These are phyloP conservation scores for Maniola hyperantus DNA, from an alignment of 2,888 invertebrate species.

Conservation along the genomic window DNA sequence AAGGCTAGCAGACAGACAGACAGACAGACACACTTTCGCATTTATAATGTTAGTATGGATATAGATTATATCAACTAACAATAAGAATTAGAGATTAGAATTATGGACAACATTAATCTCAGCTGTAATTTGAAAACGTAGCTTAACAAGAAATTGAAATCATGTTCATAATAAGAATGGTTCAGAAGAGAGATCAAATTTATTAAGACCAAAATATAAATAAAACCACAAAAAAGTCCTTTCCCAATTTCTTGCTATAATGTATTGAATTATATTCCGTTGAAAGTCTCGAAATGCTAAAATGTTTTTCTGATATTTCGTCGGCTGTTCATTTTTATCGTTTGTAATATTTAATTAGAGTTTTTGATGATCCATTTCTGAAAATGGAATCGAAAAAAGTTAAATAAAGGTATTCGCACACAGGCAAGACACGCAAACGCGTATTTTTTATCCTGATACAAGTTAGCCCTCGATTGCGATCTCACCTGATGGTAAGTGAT, in stretches of 20 bases:
- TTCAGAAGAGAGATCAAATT: neutral
- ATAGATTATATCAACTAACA: too few relatives aligned
- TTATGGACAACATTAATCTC: neutral
- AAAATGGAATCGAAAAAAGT: neutral
- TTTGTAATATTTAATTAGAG: neutral
- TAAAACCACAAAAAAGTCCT: constrained; percentile 2
- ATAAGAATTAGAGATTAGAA: too few relatives aligned
- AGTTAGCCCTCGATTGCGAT: too few relatives aligned
- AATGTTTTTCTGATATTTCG: neutral
- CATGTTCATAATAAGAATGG: neutral
- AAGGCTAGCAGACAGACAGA: too few relatives aligned
- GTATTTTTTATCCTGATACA: too few relatives aligned
- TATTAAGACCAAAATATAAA: neutral
- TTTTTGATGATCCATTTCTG: neutral
- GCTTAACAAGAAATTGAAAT: neutral
- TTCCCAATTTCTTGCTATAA: constrained; percentile 5
- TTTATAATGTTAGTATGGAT: too few relatives aligned
- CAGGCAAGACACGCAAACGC: too few relatives aligned
- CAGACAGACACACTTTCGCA: too few relatives aligned
- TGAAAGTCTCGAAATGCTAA: neutral
- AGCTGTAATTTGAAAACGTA: neutral
- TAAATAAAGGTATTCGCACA: neutral
- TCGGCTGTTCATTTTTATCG: neutral
- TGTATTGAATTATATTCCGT: constrained; percentile 15
- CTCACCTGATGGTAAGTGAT: too few relatives aligned